phyloP scores from a whole-genome alignment of 2,888 invertebrate genomes.

The Athetis lepigone region DNA sequence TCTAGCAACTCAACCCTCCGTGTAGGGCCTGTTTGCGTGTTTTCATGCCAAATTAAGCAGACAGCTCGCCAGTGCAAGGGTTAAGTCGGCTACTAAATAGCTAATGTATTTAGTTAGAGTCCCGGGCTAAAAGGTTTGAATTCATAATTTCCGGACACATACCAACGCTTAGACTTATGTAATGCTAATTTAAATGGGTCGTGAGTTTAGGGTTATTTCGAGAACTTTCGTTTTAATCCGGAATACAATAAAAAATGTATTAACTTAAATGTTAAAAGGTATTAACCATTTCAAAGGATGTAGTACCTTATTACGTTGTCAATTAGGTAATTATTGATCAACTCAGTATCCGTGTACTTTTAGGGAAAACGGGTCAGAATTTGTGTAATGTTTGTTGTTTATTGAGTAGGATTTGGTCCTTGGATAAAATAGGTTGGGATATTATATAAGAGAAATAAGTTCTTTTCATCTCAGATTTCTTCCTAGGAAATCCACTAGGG shows the following conservation, averaged over 20 bases:
- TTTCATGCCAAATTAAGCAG: conserved; percentile 84
- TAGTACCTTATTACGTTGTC: not conserved
- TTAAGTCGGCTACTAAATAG: conserved; percentile 79
- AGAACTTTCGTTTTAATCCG: conserved; percentile 33
- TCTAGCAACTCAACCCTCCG: conserved; percentile 50
- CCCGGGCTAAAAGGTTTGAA: conserved; percentile 75
- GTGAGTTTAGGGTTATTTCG: conserved; percentile 44
- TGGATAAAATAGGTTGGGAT: conserved; percentile 18
- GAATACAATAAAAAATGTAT: conserved; percentile 32
- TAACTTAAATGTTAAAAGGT: not conserved
- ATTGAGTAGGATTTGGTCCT: not conserved
- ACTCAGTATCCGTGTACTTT: not conserved
- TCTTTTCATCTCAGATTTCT: conserved; percentile 24
- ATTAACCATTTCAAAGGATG: conserved; percentile 5
- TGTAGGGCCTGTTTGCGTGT: conserved; percentile 74
- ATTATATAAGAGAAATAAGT: conserved; percentile 21
- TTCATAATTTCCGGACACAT: conserved; percentile 74
- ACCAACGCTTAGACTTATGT: conserved; percentile 53
- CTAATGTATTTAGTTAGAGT: conserved; percentile 80
- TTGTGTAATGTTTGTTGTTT: not conserved
- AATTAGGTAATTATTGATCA: conserved; percentile 6
- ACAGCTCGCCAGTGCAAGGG: conserved; percentile 69
- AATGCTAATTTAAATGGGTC: conserved; percentile 63
- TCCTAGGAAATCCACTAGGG: conserved; percentile 24
- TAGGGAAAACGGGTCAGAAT: not conserved